Percentiles rank a stretch among this genome's conserved stretches.
These are phyloP conservation scores for Drosophila sproati DNA, from an alignment of 1,140 invertebrate species.

Conservation along the genomic window DNA sequence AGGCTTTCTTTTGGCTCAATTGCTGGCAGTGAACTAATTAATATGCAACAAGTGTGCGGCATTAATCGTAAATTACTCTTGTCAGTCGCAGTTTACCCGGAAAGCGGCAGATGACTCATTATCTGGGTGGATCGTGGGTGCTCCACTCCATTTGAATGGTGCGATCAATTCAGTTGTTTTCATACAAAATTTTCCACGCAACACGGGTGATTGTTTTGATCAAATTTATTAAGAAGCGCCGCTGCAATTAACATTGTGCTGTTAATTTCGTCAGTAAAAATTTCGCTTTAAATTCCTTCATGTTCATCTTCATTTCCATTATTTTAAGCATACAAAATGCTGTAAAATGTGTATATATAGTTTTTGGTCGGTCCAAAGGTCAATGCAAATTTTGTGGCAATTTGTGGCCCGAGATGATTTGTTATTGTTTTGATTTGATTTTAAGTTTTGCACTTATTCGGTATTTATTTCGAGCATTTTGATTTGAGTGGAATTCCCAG, in stretches of 20 bases:
- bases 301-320: no score
- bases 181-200: slow-evolving; percentile 9
- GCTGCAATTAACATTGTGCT: neutral
- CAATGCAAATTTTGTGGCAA: slow-evolving; percentile 33
- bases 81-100: slow-evolving; percentile 49
- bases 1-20: slow-evolving; percentile 45
- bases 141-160: no score
- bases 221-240: neutral
- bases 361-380: neutral
- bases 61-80: slow-evolving; percentile 47
- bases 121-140: slow-evolving; percentile 19
- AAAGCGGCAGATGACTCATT: slow-evolving; percentile 33
- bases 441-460: slow-evolving; percentile 11
- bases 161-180: neutral
- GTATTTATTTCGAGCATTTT: slow-evolving; percentile 1
- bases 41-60: slow-evolving; percentile 62
- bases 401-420: slow-evolving; percentile 14
- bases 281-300: no score
- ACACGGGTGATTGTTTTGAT: neutral
- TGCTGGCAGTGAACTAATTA: slow-evolving; percentile 51
- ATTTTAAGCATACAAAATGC: no score
- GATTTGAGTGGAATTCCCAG: neutral
- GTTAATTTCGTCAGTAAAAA: slow-evolving; percentile 3
- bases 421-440: slow-evolving; percentile 13
- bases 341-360: neutral